Evolutionary conservation across 1,140 invertebrate species (phyloP), one percentile per base, ranked within the genome.

Genomic region (Pogonomyrmex californicus): DNA sequence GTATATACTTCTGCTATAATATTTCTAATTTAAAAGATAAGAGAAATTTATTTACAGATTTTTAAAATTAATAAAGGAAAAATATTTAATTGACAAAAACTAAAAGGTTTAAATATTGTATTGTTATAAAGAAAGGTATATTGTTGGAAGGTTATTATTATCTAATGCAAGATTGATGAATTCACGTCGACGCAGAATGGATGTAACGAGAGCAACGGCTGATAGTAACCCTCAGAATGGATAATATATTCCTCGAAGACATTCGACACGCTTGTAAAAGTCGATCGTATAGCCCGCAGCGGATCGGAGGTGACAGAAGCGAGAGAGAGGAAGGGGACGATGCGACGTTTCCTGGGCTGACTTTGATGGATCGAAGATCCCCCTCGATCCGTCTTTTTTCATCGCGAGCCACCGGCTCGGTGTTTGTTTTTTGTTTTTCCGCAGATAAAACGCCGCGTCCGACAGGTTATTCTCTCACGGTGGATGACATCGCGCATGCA

Each of bases 391-490:
- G 60, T 65, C 49, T 78, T 75, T 92, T 91, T 90, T 71, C 81
- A 7, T 56, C 68, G 14, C 47, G 60, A 75, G 58, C 63, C 79
- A 85, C 47, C 47, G 87, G 54, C 49, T 87, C 38, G 60, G 41
- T 89, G 73, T 90, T 90, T 90, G 89, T 90, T 90, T 89, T 87
- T 90, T 90, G 54, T 90, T 90, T 92, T 91, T 88, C 75, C 86
- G 87, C 79, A 68, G 87, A 83, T 92, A 92, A 92, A 86, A 85
- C 85, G 65, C 75, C 76, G 83, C 86, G 73, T 91, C 87, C 85
- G 87, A 92, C 90, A 92, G 89, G 91, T 92, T 92, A 92, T 83
- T 91, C 89, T 92, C 92, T 92, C 92, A 92, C 92, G 92, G 90
- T 92, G 56, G 41, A 77, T 73, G 86, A 75, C 89, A 85, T 63